Evolutionary conservation across 2,797 vertebrate genomes (phyloP).

Genomic region (Channallabes apus): DNA sequence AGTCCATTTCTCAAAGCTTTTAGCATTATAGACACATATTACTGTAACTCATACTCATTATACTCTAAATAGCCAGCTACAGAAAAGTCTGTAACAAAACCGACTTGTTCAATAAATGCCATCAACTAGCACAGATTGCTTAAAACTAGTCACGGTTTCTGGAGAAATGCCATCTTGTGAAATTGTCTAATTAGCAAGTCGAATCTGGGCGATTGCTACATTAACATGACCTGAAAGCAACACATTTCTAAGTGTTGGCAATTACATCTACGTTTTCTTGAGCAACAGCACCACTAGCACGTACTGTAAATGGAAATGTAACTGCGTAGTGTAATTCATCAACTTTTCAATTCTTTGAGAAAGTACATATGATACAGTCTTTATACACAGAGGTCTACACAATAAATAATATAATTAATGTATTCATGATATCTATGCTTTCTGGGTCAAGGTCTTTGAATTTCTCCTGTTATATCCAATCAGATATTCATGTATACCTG

Average conservation of each 20-base stretch:
- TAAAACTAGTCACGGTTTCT: background rate
- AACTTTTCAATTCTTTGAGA: background rate
- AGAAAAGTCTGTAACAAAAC: background rate
- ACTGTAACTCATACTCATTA: background rate
- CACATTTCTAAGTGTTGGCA: slow-evolving; percentile 6
- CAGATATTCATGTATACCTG: slow-evolving; percentile 3
- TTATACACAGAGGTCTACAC: background rate
- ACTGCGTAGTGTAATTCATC: background rate
- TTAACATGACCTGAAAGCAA: slow-evolving; percentile 21
- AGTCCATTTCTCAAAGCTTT: slow-evolving; percentile 13
- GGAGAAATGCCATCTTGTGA: slow-evolving; percentile 11
- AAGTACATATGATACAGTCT: background rate
- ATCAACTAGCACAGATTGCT: background rate
- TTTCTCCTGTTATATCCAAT: slow-evolving; percentile 3
- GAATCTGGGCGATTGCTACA: slow-evolving; percentile 1
- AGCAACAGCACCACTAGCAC: background rate
- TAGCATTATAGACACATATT: slow-evolving; percentile 8
- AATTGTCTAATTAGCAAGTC: slow-evolving; percentile 15
- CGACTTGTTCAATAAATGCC: slow-evolving; percentile 6
- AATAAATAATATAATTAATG: background rate
- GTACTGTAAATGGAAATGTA: background rate
- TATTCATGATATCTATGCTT: background rate
- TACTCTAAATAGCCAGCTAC: slow-evolving; percentile 7
- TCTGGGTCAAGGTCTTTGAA: background rate
- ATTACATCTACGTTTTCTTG: background rate